Conservation (phyloP, 2,113 vertebrate species). For the Glareola pratincola region DNA sequence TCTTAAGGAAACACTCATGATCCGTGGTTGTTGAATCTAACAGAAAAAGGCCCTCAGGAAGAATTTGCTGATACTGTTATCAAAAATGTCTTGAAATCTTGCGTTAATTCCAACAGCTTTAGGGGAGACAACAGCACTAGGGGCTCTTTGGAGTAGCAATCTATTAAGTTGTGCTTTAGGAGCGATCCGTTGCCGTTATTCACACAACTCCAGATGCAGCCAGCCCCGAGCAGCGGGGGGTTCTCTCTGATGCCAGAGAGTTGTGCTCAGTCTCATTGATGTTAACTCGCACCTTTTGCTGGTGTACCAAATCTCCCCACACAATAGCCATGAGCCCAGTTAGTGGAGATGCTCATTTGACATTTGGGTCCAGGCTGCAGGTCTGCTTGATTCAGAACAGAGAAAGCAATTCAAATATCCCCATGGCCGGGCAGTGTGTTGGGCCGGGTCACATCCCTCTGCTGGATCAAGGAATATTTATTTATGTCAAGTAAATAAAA, state of each 20-base stretch:
- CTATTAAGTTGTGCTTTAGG: neutral
- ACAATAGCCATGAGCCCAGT: too few relatives aligned
- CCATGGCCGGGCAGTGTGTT: neutral
- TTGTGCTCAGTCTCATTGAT: neutral
- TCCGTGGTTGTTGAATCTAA: neutral
- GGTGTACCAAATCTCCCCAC: neutral
- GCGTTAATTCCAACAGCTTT: neutral
- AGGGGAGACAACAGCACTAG: neutral
- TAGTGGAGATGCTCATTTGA: neutral
- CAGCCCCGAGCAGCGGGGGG: accelerated
- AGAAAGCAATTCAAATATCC: neutral
- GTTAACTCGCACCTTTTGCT: neutral
- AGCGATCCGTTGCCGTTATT: neutral
- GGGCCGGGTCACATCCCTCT: neutral
- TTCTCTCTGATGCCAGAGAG: neutral
- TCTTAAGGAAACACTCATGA: neutral
- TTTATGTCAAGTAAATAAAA: neutral
- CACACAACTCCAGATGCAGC: neutral
- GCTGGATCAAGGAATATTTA: neutral
- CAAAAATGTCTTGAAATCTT: neutral
- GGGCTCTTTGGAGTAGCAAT: neutral
- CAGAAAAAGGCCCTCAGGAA: neutral
- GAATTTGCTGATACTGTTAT: neutral
- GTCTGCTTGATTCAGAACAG: neutral
- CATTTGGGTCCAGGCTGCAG: neutral